Base-by-base conservation (phyloP, 2,113 vertebrate species). In the Erythrocebus patas region DNA sequence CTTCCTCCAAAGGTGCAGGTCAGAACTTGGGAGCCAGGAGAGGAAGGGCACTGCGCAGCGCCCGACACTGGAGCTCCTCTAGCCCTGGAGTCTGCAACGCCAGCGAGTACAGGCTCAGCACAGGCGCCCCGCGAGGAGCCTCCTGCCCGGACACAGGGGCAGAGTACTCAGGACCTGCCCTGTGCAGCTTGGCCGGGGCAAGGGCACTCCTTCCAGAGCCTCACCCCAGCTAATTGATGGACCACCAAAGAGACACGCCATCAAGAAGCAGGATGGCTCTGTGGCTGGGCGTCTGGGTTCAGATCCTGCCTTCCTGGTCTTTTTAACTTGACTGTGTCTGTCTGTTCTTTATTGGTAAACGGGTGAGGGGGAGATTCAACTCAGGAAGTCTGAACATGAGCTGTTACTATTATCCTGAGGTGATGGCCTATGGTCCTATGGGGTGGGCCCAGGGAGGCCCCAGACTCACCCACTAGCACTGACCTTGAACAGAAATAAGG, bases 31-130 rank as follows among this genome's bases (percentile, higher is more conserved):
- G 12, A 7, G 43, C 52, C 32, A 1, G 25, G n/a, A 14, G 22
- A 35, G 66, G 48, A 43, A 10, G n/a, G 2, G 14, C 1, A 0
- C 55, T 3, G 7, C 7, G 3, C 57, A 32, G 2, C 11, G 18
- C 38, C 12, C 35, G 1, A 3, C 27, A 40, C 23, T 5, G 1
- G 0, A 52, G 22, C n/a, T 68, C 40, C 12, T 25, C 7, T 64
- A 64, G 8, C 50, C 18, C 13, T 0, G 8, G 70, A 64, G 57
- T 14, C 7, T 1, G 1, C 22, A 22, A 18, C 38, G n/a, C 91
- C 48, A 38, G 43, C 10, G 1, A 55, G 85, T 25, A 1, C 64
- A 12, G 11, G 13, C 30, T 30, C 9, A 30, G 68, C 3, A 18
- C 61, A 32, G 61, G 38, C 17, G 8, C 40, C 79, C n/a, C 1